phyloP scores from a whole-genome alignment of 2,888 invertebrate species.

The Pheosia tremula region DNA sequence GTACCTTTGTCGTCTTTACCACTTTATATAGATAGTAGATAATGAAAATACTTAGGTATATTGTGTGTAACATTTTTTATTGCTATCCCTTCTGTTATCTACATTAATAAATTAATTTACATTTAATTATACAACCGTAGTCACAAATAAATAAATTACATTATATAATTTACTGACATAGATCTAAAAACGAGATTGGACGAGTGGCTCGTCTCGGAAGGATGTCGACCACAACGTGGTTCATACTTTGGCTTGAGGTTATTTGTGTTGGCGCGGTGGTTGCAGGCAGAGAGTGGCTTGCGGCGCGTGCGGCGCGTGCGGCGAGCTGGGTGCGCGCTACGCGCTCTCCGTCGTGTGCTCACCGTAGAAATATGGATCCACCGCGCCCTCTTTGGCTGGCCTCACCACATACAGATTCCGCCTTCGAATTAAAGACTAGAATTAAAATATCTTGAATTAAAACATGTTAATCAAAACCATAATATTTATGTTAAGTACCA shows the following conservation, averaged over 20 bases:
- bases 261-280: conserved; percentile 59
- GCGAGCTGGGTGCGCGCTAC: conserved; percentile 44
- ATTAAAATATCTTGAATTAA: conserved; percentile 71
- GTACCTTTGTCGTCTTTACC: too few relatives aligned
- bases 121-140: conserved; percentile 73
- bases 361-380: conserved; percentile 86
- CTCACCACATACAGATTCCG: conserved; percentile 86
- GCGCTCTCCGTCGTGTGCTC: conserved; percentile 70
- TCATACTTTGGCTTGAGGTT: conserved; percentile 80
- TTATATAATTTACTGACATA: conserved; percentile 82
- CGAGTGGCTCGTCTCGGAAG: conserved; percentile 63
- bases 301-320: conserved; percentile 20
- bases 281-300: conserved; percentile 10
- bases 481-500: background rate
- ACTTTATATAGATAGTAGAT: conserved; percentile 14
- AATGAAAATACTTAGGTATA: conserved; percentile 57
- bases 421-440: conserved; percentile 85
- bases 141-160: conserved; percentile 83
- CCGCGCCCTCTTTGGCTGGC: conserved; percentile 80
- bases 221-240: conserved; percentile 49
- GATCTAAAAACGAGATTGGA: conserved; percentile 70
- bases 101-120: conserved; percentile 75
- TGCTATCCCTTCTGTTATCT: conserved; percentile 66
- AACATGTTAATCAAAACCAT: conserved; percentile 21
- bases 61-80: conserved; percentile 62